Base-by-base conservation (phyloP, 2,113 vertebrate genomes). In the Macrotis lagotis region DNA sequence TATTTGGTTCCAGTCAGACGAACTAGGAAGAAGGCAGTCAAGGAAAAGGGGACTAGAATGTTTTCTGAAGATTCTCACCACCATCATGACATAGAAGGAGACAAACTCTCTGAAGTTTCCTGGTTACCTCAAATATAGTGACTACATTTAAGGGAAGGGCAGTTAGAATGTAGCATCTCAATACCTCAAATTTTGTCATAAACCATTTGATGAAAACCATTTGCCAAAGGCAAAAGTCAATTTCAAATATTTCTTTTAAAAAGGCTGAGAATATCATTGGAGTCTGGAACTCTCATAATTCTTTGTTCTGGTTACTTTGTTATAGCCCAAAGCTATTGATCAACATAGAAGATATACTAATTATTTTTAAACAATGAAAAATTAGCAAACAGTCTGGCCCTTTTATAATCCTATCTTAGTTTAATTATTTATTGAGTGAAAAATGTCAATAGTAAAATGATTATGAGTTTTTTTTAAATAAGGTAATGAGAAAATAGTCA, bases 1-100 rank as follows among this genome's bases (percentile, higher is more conserved):
- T 98, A 99, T 97, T 99, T 99, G 47, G 98, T 99, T 83, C 99
- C 99, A 14, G 99, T 99, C 89, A 99, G 97, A 93, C 0, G 93
- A 94, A 99, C 99, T 99, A 97, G 91, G 89, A 97, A 94, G 22
- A 52, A 7, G 95, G 22, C 48, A 10, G 37, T 98, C 95, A 98
- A 50, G 97, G 98, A 96, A 98, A 96, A 66, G 48, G 55, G 91
- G 25, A 47, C 16, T 14, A 49, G 44, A 50, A 59, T 25, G 1
- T 49, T 55, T 26, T 8, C 16, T 25, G 51, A 92, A 91, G 55
- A 66, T 26, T 88, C 95, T 93, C 50, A 48, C n/a, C 9, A 12
- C n/a, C 92, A 3, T 19, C 8, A 49, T 31, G 28, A 8, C 8
- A 53, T 92, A 48, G 91, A 93, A 66, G 59, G 31, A 25, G 48